A percentile compares a stretch with the other conserved stretches of the same genome.
phyloP scores from a whole-genome alignment of 2,797 vertebrate genomes.

The Falco rusticolus region DNA sequence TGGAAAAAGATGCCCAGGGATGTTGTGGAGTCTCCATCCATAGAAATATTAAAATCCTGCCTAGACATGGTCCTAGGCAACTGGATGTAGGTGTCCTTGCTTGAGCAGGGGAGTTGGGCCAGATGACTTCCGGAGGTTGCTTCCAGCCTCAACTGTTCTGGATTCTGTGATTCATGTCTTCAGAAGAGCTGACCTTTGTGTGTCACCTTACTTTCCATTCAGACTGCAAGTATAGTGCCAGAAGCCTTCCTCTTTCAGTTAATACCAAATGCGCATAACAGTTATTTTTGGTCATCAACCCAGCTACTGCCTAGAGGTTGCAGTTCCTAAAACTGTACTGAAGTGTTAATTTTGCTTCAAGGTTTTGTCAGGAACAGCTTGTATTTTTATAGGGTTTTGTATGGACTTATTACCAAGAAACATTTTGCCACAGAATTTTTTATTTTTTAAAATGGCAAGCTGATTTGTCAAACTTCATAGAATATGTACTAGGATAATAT shows the following conservation, averaged over 20 bases:
- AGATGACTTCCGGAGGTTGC: background rate
- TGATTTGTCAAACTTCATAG: background rate
- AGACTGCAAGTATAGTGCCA: background rate
- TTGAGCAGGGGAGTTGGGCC: background rate
- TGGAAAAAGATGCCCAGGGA: background rate
- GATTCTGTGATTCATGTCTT: background rate
- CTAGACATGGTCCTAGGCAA: background rate
- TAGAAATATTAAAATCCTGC: too few species aligned
- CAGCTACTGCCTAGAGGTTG: background rate
- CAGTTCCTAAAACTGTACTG: constrained; percentile 8
- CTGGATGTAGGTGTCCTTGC: background rate
- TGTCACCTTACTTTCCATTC: background rate
- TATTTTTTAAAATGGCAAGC: background rate
- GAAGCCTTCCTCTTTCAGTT: background rate
- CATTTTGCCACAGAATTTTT: background rate
- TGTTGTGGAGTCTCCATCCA: background rate
- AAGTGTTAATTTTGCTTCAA: constrained; percentile 18
- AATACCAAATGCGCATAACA: background rate
- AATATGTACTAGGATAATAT: background rate
- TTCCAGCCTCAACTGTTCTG: background rate
- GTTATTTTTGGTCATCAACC: background rate
- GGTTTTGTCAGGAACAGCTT: constrained; percentile 11
- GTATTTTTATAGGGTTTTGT: background rate
- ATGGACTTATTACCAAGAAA: constrained; percentile 4
- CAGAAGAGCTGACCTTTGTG: background rate